Conservation (phyloP, 2,888 invertebrate species). For the Micoletzkya japonica region DNA sequence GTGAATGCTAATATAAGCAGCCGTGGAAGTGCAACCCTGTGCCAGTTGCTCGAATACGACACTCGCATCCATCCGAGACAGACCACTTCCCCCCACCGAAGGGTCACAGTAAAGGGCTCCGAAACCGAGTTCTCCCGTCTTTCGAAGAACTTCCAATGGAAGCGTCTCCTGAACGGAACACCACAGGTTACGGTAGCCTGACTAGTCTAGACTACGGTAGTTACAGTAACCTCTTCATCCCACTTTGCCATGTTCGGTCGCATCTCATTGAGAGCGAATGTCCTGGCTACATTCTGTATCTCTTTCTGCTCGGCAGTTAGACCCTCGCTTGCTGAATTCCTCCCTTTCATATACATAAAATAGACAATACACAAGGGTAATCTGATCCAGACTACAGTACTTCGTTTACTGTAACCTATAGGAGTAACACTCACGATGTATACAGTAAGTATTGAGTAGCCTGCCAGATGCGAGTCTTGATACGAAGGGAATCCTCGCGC, state of each 20-base stretch:
- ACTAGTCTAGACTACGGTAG: slow-evolving; percentile 49
- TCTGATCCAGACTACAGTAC: too few species aligned
- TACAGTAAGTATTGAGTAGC: slow-evolving; percentile 28
- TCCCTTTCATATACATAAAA: too few species aligned
- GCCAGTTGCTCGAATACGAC: slow-evolving; percentile 69
- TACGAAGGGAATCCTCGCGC: background rate
- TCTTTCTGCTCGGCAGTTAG: slow-evolving; percentile 68
- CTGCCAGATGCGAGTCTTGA: background rate
- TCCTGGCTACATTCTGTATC: slow-evolving; percentile 68
- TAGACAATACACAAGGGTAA: too few species aligned
- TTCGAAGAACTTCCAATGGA: slow-evolving; percentile 68
- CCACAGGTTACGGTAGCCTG: background rate
- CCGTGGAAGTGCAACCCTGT: slow-evolving; percentile 70
- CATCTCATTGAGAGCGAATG: slow-evolving; percentile 70
- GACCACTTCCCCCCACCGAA: slow-evolving; percentile 69
- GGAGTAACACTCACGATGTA: slow-evolving; percentile 31
- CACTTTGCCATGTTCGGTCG: slow-evolving; percentile 70
- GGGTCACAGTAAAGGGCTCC: slow-evolving; percentile 70
- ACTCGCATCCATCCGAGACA: slow-evolving; percentile 3
- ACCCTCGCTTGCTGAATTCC: slow-evolving; percentile 66
- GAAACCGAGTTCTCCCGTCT: slow-evolving; percentile 70
- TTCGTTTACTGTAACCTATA: slow-evolving; percentile 3
- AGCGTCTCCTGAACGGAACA: slow-evolving; percentile 65
- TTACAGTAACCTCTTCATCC: slow-evolving; percentile 71
- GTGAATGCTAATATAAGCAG: slow-evolving; percentile 71